Evolutionary conservation across 2,888 invertebrate species (phyloP).

Genomic region (Mesoligia furuncula): DNA sequence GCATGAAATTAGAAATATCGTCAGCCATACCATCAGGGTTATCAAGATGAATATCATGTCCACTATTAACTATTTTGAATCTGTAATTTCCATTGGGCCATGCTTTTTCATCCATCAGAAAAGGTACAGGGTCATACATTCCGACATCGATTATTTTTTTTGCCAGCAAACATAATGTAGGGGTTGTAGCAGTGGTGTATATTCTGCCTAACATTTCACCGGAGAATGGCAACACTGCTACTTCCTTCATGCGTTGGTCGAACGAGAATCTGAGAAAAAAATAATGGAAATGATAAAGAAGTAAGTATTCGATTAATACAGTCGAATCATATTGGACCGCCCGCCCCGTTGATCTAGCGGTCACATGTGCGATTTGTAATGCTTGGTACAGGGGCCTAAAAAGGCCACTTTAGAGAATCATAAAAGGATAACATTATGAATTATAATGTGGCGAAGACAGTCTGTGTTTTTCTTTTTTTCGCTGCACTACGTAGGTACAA

Average conservation of each 20-base stretch:
- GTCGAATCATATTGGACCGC: no score
- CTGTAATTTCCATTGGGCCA: conserved; percentile 80
- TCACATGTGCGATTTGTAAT: no score
- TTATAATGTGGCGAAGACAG: no score
- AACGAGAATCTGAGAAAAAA: conserved; percentile 73
- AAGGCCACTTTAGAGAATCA: no score
- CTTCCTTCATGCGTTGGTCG: conserved; percentile 82
- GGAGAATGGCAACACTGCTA: conserved; percentile 74
- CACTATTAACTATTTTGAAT: conserved; percentile 84
- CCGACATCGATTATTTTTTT: conserved; percentile 66
- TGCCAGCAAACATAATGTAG: conserved; percentile 77
- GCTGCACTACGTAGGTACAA: no score
- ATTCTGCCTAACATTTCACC: conserved; percentile 69
- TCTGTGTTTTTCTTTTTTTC: no score
- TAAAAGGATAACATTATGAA: no score
- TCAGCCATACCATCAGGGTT: conserved; percentile 88
- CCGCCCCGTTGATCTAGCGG: no score
- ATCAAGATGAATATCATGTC: conserved; percentile 91
- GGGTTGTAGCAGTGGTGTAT: conserved; percentile 72
- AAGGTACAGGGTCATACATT: conserved; percentile 69
- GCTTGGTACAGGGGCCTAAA: no score
- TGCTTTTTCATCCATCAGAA: conserved; percentile 71
- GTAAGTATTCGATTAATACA: no score
- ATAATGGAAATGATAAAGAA: no score
- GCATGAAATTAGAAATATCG: conserved; percentile 77